phyloP scores from a whole-genome alignment of 2,888 invertebrate species.

The Hofmannophila pseudospretella region DNA sequence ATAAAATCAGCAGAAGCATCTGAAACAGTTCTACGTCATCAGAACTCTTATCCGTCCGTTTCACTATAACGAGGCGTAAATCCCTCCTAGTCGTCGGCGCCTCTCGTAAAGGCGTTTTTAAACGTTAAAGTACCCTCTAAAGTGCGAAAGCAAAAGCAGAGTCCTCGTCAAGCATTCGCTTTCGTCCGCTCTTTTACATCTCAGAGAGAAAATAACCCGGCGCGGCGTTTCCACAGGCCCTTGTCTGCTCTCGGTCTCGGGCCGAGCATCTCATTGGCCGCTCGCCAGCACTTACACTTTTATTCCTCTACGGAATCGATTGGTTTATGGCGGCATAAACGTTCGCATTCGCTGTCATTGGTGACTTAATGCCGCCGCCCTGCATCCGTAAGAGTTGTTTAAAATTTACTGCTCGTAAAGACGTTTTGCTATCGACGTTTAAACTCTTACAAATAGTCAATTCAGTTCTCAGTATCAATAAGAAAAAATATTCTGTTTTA shows the following conservation, averaged over 20 bases:
- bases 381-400: conserved; percentile 50
- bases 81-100: conserved; percentile 35
- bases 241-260: conserved; percentile 39
- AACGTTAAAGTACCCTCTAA: conserved; percentile 51
- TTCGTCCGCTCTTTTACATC: conserved; percentile 60
- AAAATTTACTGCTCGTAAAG: conserved; percentile 54
- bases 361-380: conserved; percentile 50
- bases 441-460: conserved; percentile 14
- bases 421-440: conserved; percentile 22
- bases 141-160: conserved; percentile 56
- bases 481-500: too few species aligned
- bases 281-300: conserved; percentile 60
- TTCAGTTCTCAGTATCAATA: too few species aligned
- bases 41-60: neutral
- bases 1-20: too few species aligned
- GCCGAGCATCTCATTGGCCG: conserved; percentile 57
- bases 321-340: conserved; percentile 63
- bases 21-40: neutral
- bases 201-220: conserved; percentile 50
- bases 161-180: conserved; percentile 55
- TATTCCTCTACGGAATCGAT: conserved; percentile 63
- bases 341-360: conserved; percentile 53
- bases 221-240: conserved; percentile 46
- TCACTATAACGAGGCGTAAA: conserved; percentile 44
- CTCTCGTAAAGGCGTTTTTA: conserved; percentile 50